Evolutionary conservation across 2,113 vertebrate species (phyloP).

Genomic region (Scophthalmus maximus): DNA sequence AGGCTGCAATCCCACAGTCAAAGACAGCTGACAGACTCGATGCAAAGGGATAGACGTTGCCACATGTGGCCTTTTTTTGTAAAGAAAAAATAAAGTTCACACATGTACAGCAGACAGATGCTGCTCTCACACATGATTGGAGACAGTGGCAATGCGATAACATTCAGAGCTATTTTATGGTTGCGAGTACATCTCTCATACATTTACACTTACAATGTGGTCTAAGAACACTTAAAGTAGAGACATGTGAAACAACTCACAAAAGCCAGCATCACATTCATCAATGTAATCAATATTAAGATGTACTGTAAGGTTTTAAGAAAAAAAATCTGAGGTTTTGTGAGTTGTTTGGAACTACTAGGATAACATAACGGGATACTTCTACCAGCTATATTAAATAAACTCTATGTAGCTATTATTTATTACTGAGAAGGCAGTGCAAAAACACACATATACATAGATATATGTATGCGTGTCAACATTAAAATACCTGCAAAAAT

Average conservation of each 20-base stretch:
- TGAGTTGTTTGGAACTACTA: conserved; percentile 74
- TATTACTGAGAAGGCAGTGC: conserved; percentile 86
- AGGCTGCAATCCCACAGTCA: conserved; percentile 88
- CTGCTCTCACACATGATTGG: conserved; percentile 73
- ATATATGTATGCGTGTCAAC: conserved; percentile 87
- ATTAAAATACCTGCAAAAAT: conserved; percentile 87
- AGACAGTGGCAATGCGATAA: conserved; percentile 75
- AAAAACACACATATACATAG: conserved; percentile 88
- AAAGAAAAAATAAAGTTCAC: conserved; percentile 55
- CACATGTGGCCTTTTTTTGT: conserved; percentile 60
- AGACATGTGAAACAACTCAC: conserved; percentile 76
- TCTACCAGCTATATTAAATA: conserved; percentile 59
- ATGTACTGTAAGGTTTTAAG: conserved; percentile 3
- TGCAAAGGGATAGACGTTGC: conserved; percentile 71
- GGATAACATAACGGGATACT: conserved; percentile 52
- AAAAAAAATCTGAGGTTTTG: conserved; percentile 64
- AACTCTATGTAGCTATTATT: conserved; percentile 62
- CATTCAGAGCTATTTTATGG: conserved; percentile 71
- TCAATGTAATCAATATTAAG: conserved; percentile 36
- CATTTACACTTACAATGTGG: conserved; percentile 69
- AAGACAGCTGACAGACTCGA: conserved; percentile 83
- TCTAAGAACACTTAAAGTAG: conserved; percentile 68
- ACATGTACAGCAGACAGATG: conserved; percentile 65
- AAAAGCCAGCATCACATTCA: conserved; percentile 68
- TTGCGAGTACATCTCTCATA: conserved; percentile 65